Percentiles rank a stretch among this genome's conserved stretches.
These are phyloP conservation scores for Drosophila kurseongensis DNA, from an alignment of 1,140 invertebrate genomes.

Conservation along the genomic window DNA sequence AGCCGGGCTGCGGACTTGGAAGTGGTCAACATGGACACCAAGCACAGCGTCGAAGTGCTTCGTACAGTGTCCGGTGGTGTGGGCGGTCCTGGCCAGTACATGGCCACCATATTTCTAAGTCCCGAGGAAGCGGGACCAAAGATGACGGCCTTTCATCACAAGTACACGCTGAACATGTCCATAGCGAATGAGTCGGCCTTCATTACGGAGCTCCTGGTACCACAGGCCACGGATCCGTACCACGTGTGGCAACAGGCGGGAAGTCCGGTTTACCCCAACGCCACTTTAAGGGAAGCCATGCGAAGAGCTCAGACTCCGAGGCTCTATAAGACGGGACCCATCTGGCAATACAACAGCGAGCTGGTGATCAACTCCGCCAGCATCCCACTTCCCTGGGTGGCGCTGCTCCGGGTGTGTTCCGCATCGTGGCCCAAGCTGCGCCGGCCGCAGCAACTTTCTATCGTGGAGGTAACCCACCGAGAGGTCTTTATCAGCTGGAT, in stretches of 20 bases:
- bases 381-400: constrained; percentile 69
- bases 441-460: constrained; percentile 55
- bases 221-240: constrained; percentile 70
- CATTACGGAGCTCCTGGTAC: constrained; percentile 83
- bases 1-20: constrained; percentile 66
- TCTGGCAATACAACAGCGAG: constrained; percentile 74
- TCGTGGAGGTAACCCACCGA: constrained; percentile 55
- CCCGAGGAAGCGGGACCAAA: constrained; percentile 69
- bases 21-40: constrained; percentile 67
- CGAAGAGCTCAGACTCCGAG: constrained; percentile 60
- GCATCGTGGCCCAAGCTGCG: constrained; percentile 56
- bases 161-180: constrained; percentile 71
- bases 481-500: constrained; percentile 79
- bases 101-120: constrained; percentile 71
- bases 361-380: constrained; percentile 69
- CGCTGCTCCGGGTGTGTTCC: constrained; percentile 74
- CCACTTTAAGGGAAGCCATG: constrained; percentile 64
- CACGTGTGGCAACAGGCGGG: constrained; percentile 64
- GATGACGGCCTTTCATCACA: constrained; percentile 59
- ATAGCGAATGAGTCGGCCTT: constrained; percentile 77
- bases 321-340: constrained; percentile 64
- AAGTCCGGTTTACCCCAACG: constrained; percentile 74
- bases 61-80: constrained; percentile 57
- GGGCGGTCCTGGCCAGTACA: constrained; percentile 54
- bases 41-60: constrained; percentile 65